Conservation (phyloP, 2,113 vertebrate species). For the Baryphthengus martii region DNA sequence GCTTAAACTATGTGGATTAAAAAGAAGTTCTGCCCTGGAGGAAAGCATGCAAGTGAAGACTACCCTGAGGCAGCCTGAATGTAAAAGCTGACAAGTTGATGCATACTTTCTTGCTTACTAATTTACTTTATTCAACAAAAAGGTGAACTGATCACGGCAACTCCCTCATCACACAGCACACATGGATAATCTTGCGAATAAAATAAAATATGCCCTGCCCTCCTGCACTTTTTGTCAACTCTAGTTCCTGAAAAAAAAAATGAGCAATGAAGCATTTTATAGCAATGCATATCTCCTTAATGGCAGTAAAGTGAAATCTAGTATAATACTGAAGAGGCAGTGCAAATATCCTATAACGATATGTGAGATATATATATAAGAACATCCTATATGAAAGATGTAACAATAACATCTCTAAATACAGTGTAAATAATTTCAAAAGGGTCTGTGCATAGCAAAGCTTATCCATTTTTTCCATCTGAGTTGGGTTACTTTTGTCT, state of each 20-base stretch:
- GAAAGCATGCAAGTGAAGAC: not conserved
- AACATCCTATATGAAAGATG: not conserved
- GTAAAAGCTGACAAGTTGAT: constrained; percentile 6
- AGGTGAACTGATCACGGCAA: not conserved
- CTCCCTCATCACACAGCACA: not conserved
- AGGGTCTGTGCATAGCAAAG: not conserved
- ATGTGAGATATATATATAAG: not conserved
- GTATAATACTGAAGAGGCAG: not conserved
- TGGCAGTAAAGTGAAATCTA: not conserved
- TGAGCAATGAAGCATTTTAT: not conserved
- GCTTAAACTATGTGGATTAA: not conserved
- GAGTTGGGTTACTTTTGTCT: not conserved
- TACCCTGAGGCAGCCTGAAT: not conserved
- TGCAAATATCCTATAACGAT: not conserved
- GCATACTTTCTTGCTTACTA: constrained; percentile 14
- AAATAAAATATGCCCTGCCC: not conserved
- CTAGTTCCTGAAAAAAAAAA: not conserved
- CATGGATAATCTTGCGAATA: not conserved
- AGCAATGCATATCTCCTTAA: not conserved
- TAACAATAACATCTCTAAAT: not conserved
- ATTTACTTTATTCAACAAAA: not conserved
- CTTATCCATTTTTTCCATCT: not conserved
- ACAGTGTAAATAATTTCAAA: not conserved
- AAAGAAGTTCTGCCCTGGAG: not conserved
- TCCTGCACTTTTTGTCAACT: constrained; percentile 7